phyloP scores from a whole-genome alignment of 2,888 invertebrate genomes.

The Catocala sponsa region DNA sequence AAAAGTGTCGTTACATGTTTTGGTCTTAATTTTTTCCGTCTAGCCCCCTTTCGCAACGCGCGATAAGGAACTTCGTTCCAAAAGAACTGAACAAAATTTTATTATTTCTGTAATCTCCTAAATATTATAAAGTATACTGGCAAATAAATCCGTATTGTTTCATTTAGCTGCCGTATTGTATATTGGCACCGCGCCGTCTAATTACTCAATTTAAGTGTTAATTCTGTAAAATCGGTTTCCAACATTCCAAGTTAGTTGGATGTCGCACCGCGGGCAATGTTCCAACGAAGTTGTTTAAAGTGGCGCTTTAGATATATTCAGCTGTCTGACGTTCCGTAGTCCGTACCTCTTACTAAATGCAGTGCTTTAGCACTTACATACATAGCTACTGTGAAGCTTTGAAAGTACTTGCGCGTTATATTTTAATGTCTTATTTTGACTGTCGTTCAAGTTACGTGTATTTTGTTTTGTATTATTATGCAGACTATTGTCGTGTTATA shows the following conservation, averaged over 20 bases:
- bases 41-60: no score
- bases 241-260: constrained; percentile 20
- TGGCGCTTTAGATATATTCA: constrained; percentile 37
- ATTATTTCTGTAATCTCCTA: no score
- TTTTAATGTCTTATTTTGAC: constrained; percentile 28
- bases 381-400: constrained; percentile 16
- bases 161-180: constrained; percentile 12
- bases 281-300: constrained; percentile 57
- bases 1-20: no score
- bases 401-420: constrained; percentile 28
- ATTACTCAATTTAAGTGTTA: constrained; percentile 47
- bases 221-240: constrained; percentile 32
- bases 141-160: constrained; percentile 14
- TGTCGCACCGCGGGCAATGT: constrained; percentile 47
- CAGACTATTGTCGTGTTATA: no score
- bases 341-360: constrained; percentile 37
- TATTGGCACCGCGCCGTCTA: constrained; percentile 31
- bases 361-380: constrained; percentile 30
- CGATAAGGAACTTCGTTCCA: no score
- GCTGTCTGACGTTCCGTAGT: constrained; percentile 31
- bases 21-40: no score
- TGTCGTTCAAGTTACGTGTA: background rate
- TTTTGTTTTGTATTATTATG: no score
- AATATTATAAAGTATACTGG: background rate
- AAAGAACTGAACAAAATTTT: no score